These are phyloP conservation scores for Agrenia bidenticulata DNA, from an alignment of 2,888 invertebrate genomes.

Conservation along the genomic window DNA sequence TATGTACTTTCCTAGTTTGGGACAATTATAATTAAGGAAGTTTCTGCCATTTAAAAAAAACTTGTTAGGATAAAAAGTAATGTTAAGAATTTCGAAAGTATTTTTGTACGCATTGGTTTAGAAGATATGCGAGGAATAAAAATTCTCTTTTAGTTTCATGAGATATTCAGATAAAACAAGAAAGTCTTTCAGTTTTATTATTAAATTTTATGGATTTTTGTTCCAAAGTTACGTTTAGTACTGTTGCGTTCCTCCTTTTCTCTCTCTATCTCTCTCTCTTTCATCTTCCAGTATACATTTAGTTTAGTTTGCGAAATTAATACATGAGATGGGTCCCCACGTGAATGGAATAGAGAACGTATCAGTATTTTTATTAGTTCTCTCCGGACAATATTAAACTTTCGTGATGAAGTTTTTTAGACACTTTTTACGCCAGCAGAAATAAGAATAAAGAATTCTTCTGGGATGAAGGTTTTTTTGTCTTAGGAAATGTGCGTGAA, in stretches of 20 bases:
- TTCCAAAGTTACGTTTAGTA: neutral
- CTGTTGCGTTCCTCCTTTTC: neutral
- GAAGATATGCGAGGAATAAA: conserved; percentile 32
- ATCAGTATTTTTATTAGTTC: conserved; percentile 33
- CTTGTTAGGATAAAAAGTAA: conserved; percentile 49
- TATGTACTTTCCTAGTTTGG: conserved; percentile 31
- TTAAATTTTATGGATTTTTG: conserved; percentile 46
- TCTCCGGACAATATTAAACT: conserved; percentile 37
- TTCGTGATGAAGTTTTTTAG: conserved; percentile 35
- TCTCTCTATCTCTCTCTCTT: neutral
- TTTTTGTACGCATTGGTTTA: conserved; percentile 37
- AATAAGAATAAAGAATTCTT: conserved; percentile 19
- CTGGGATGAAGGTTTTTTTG: conserved; percentile 19
- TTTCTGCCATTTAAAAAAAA: conserved; percentile 49
- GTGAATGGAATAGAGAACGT: too few relatives aligned
- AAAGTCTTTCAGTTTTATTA: conserved; percentile 44
- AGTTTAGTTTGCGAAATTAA: neutral
- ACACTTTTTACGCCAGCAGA: conserved; percentile 29
- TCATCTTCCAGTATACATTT: neutral
- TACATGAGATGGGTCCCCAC: too few relatives aligned
- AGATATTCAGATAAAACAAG: conserved; percentile 44
- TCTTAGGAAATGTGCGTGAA: conserved; percentile 9
- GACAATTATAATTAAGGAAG: conserved; percentile 50
- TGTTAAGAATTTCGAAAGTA: conserved; percentile 46
- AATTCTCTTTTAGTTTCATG: conserved; percentile 30